Base-by-base conservation (phyloP, 2,113 vertebrate species). In the Salvelinus namaycush region DNA sequence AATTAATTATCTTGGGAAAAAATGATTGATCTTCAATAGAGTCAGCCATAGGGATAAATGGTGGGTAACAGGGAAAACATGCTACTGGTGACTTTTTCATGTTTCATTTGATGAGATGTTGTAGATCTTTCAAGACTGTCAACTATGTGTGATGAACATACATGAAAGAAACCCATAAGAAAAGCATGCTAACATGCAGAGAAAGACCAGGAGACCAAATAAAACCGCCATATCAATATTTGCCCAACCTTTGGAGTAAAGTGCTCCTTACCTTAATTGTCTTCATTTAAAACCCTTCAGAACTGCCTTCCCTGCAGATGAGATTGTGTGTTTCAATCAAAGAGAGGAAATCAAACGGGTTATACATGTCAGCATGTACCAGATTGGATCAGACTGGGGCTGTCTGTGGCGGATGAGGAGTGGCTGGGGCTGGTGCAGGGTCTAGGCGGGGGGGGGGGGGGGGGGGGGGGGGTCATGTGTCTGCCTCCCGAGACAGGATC, bases 291-390 rank as follows among this genome's bases (percentile, higher is more conserved):
- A 75, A 73, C 62, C 67, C 39, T 49, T 60, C 67, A 51, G 68
- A 54, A 67, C 24, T n/a, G 48, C 14, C 68, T 27, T 20, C 27
- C 39, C 66, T 34, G 44, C 51, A 77, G 39, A 79, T 75, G 66
- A 84, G 79, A 74, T 69, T 64, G 73, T 59, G 29, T 31, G 65
- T 75, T 79, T 82, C 74, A 77, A 81, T 85, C 80, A 78, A 49
- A 78, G 72, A 34, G 51, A 57, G 72, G 73, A 73, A 84, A 81
- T 82, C 64, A 84, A 76, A 81, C 8, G 27, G 59, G 59, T 78
- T 72, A 60, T 76, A 72, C 64, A 65, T 73, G 76, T 75, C 73
- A 77, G 60, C 16, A 27, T 76, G 31, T 34, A 68, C 24, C 24
- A 79, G 80, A 74, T 78, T 78, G 57, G 74, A 80, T 80, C 70